Percentiles rank a stretch among this genome's conserved stretches.
Conservation (phyloP, 92 coral and sea anemone genomes). For the Actinernus sp. region DNA sequence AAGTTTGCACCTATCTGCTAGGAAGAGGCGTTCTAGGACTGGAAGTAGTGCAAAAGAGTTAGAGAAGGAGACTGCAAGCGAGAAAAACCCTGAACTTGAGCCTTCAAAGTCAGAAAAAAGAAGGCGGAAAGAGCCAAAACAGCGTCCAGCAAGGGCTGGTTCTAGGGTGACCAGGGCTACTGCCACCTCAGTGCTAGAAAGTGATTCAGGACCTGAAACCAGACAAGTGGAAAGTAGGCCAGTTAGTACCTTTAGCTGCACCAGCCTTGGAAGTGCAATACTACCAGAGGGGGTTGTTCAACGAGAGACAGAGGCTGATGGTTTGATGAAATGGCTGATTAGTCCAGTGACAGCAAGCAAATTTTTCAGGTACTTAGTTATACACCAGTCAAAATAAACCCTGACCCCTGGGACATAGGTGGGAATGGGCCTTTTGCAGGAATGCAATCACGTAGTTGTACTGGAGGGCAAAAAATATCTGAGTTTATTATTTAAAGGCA, state of each 20-base stretch:
- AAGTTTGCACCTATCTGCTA: conserved; percentile 75
- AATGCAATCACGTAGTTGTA: no score
- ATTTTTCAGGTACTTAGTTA: conserved; percentile 99
- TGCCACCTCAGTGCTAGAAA: neutral
- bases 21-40: conserved; percentile 60
- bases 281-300: conserved; percentile 40
- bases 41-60: conserved; percentile 25
- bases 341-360: conserved; percentile 93
- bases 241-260: conserved; percentile 49
- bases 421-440: no score
- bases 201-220: neutral
- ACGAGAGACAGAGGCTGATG: conserved; percentile 78
- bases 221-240: conserved; percentile 19
- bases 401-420: no score
- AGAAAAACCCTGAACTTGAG: conserved; percentile 25
- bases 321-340: conserved; percentile 83
- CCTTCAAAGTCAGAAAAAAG: conserved; percentile 35
- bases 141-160: neutral
- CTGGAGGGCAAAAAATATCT: no score
- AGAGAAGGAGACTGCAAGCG: conserved; percentile 20
- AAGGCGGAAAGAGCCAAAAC: conserved; percentile 11
- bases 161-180: neutral
- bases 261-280: conserved; percentile 35
- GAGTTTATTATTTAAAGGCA: no score
- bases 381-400: no score